Percentiles rank a stretch among this genome's conserved stretches.
Conservation (phyloP, 2,888 invertebrate species). For the Idaea aversata region DNA sequence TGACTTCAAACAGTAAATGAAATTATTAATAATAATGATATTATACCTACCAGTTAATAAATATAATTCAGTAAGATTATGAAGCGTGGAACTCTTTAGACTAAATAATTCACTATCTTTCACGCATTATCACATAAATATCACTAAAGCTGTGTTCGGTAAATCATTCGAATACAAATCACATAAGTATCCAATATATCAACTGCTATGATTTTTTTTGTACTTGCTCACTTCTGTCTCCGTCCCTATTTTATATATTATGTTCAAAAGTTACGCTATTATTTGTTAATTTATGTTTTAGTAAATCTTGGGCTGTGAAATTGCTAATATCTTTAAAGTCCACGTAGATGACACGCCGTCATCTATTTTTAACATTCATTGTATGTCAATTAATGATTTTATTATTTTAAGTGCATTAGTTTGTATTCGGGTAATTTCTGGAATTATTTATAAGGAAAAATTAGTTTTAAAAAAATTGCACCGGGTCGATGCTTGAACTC, state of each 20-base stretch:
- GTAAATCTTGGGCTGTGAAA: slow-evolving; percentile 30
- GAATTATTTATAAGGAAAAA: no score
- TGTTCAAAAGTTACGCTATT: slow-evolving; percentile 7
- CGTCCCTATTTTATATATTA: slow-evolving; percentile 58
- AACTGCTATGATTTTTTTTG: slow-evolving; percentile 32
- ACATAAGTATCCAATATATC: slow-evolving; percentile 18
- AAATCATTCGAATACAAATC: slow-evolving; percentile 16
- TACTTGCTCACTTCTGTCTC: slow-evolving; percentile 66
- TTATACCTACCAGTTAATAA: neutral
- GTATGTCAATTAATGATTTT: slow-evolving; percentile 8
- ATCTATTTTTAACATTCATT: slow-evolving; percentile 6
- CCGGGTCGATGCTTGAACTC: no score
- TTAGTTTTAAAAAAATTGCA: no score
- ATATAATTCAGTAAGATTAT: neutral
- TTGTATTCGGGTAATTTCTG: no score
- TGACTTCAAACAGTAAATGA: no score
- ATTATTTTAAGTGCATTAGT: no score
- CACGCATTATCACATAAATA: slow-evolving; percentile 32
- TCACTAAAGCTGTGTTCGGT: slow-evolving; percentile 63
- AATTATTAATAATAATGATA: no score
- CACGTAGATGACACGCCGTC: slow-evolving; percentile 5
- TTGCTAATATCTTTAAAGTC: slow-evolving; percentile 13
- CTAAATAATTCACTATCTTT: slow-evolving; percentile 25
- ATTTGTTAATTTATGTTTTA: slow-evolving; percentile 20
- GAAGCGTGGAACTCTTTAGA: slow-evolving; percentile 22